These are phyloP conservation scores for Egretta garzetta DNA, from an alignment of 2,113 vertebrate genomes.

Conservation along the genomic window DNA sequence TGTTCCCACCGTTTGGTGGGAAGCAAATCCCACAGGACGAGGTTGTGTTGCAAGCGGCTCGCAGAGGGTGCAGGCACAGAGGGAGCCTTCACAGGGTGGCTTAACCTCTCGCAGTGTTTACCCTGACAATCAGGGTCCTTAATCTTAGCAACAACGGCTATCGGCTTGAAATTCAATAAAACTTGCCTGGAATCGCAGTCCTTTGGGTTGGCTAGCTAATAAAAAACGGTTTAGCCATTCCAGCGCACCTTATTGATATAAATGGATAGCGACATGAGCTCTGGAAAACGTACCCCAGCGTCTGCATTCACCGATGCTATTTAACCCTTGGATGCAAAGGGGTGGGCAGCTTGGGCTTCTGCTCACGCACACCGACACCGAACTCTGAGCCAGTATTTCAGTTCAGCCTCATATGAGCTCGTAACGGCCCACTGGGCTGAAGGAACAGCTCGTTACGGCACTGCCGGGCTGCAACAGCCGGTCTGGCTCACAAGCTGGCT, in stretches of 20 bases:
- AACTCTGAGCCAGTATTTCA: neutral
- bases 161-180: constrained; percentile 50
- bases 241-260: neutral
- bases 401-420: neutral
- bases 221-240: constrained; percentile 52
- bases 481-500: neutral
- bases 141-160: constrained; percentile 33
- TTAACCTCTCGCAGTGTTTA: neutral
- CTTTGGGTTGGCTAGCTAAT: constrained; percentile 19
- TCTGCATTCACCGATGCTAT: neutral
- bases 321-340: neutral
- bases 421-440: fast-evolving
- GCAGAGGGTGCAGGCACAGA: neutral
- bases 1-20: neutral
- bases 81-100: constrained; percentile 1
- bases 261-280: constrained; percentile 8
- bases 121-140: constrained; percentile 33
- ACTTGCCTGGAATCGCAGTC: neutral
- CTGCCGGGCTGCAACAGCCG: neutral
- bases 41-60: neutral
- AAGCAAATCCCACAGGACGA: neutral
- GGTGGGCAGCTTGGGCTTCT: neutral
- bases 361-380: neutral
- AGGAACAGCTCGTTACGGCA: neutral
- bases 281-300: neutral